Evolutionary conservation across 2,888 invertebrate species (phyloP).

Genomic region (Itoplectis maculator): DNA sequence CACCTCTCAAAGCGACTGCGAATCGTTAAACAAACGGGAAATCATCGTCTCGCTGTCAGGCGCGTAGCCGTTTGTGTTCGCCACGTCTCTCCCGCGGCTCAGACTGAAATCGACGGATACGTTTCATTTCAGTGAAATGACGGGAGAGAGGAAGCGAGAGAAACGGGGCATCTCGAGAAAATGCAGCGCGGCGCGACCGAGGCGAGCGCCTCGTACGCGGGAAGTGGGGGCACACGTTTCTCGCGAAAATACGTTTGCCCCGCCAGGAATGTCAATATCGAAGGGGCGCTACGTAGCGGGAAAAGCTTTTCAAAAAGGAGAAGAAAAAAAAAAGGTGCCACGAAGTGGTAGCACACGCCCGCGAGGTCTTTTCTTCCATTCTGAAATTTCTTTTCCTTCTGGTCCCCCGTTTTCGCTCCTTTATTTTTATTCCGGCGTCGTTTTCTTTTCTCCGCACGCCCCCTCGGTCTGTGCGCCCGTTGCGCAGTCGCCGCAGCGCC

Average conservation of each 20-base stretch:
- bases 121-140: slow-evolving; percentile 51
- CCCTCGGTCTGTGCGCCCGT: not conserved
- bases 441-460: not conserved
- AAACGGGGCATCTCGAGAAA: slow-evolving; percentile 25
- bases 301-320: slow-evolving; percentile 26
- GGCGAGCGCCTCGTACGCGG: slow-evolving; percentile 20
- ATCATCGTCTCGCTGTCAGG: not conserved
- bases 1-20: too few species aligned
- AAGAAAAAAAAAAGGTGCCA: slow-evolving; percentile 8
- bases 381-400: slow-evolving; percentile 30
- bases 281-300: slow-evolving; percentile 31
- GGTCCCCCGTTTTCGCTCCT: slow-evolving; percentile 24
- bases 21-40: not conserved
- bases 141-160: slow-evolving; percentile 1
- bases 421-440: slow-evolving; percentile 14
- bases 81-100: not conserved
- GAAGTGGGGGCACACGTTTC: slow-evolving; percentile 32
- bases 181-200: slow-evolving; percentile 23
- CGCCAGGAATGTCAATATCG: slow-evolving; percentile 63
- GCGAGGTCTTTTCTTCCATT: slow-evolving; percentile 33
- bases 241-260: slow-evolving; percentile 54
- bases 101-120: slow-evolving; percentile 34
- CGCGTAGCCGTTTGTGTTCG: not conserved
- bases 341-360: slow-evolving; percentile 21
- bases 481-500: slow-evolving; percentile 1